Evolutionary conservation across 2,113 vertebrate species (phyloP).

Genomic region (Tachysurus fulvidraco): DNA sequence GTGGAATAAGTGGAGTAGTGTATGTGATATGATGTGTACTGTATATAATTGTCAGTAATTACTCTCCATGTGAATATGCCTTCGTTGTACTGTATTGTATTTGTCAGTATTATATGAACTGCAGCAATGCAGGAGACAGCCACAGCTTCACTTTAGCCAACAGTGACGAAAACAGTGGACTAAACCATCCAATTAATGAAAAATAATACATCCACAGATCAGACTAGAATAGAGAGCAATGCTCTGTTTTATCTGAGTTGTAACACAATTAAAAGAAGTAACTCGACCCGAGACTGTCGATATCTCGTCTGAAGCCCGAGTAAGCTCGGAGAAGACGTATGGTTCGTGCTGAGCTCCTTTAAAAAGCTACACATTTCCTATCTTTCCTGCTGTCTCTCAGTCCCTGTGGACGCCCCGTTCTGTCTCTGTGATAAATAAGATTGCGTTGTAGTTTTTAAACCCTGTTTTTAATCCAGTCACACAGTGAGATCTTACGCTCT

Average conservation of each 20-base stretch:
- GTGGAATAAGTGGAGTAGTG: slow-evolving; percentile 4
- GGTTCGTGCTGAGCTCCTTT: background rate
- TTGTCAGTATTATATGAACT: slow-evolving; percentile 55
- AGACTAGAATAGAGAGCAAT: background rate
- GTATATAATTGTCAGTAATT: slow-evolving; percentile 14
- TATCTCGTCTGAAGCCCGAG: background rate
- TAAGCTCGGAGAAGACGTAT: background rate
- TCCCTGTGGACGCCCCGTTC: slow-evolving; percentile 1
- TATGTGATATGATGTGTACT: background rate
- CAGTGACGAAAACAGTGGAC: background rate
- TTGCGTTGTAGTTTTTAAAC: background rate
- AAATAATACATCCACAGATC: background rate
- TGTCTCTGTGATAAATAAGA: background rate
- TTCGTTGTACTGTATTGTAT: slow-evolving; percentile 56
- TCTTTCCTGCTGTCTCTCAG: background rate
- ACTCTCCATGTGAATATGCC: slow-evolving; percentile 1
- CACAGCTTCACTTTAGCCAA: background rate
- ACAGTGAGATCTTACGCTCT: background rate
- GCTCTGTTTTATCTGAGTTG: background rate
- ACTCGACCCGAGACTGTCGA: background rate
- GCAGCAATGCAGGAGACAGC: background rate
- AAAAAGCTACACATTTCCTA: background rate
- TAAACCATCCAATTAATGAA: background rate
- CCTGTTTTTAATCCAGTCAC: background rate
- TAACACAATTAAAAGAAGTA: slow-evolving; percentile 12